phyloP scores from a whole-genome alignment of 92 coral and sea anemone species.

The Metridium senile region DNA sequence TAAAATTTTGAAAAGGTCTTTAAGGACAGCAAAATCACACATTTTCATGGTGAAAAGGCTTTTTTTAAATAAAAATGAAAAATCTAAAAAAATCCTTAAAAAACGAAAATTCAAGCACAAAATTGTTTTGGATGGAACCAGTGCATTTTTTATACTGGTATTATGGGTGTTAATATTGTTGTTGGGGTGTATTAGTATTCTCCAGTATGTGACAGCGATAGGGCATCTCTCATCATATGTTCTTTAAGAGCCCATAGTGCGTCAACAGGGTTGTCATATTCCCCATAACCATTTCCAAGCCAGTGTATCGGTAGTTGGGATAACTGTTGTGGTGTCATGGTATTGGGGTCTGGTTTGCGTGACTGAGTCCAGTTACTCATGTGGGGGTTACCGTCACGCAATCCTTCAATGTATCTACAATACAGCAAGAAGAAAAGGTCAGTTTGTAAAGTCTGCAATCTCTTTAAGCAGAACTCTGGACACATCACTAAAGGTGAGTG shows the following conservation, averaged over 20 bases:
- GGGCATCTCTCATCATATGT: slow-evolving; percentile 94
- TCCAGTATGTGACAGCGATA: slow-evolving; percentile 68
- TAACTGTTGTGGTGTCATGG: slow-evolving; percentile 90
- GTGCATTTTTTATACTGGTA: too few relatives aligned
- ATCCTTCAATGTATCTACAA: slow-evolving; percentile 92
- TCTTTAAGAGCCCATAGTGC: slow-evolving; percentile 98
- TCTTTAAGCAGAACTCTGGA: too few relatives aligned
- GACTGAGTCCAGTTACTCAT: slow-evolving; percentile 98
- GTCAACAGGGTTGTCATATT: slow-evolving; percentile 89
- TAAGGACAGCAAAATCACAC: too few relatives aligned
- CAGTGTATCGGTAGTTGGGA: slow-evolving; percentile 97
- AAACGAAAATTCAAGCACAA: too few relatives aligned
- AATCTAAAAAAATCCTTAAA: too few relatives aligned
- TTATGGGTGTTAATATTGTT: too few relatives aligned
- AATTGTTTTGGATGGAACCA: too few relatives aligned
- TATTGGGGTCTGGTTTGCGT: slow-evolving; percentile 84
- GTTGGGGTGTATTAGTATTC: slow-evolving; percentile 26
- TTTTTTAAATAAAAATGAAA: too few relatives aligned
- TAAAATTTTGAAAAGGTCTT: too few relatives aligned
- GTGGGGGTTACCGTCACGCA: slow-evolving; percentile 97
- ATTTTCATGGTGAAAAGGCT: too few relatives aligned
- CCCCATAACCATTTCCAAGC: slow-evolving; percentile 96
- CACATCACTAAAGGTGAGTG: too few relatives aligned
- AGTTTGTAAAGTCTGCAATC: too few relatives aligned
- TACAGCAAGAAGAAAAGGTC: background rate